Percentiles rank a stretch among this genome's conserved stretches.
phyloP scores from a whole-genome alignment of 1,140 invertebrate species.

The Hyles euphorbiae region DNA sequence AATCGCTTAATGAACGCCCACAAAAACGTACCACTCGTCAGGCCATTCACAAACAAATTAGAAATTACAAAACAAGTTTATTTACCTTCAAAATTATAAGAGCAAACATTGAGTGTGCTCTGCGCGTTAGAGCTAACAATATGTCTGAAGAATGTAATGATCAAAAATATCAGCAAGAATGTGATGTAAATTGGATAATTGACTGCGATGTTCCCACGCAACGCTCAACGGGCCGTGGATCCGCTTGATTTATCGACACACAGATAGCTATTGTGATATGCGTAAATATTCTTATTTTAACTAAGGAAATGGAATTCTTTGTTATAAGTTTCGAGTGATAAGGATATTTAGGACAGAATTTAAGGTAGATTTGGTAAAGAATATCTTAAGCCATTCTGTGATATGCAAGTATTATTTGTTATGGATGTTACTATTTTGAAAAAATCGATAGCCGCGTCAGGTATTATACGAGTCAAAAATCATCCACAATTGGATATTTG shows the following conservation, averaged over 20 bases:
- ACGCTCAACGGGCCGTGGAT: slow-evolving; percentile 1
- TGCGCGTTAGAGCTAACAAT: slow-evolving; percentile 12
- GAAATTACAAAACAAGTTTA: too few relatives aligned
- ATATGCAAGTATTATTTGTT: too few relatives aligned
- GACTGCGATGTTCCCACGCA: slow-evolving; percentile 42
- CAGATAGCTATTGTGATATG: slow-evolving; percentile 1
- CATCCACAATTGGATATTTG: too few relatives aligned
- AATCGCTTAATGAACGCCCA: not conserved
- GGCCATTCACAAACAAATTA: too few relatives aligned
- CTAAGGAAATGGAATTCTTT: too few relatives aligned
- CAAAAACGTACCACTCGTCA: not conserved
- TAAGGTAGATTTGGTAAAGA: too few relatives aligned
- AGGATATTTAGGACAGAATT: too few relatives aligned
- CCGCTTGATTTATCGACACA: slow-evolving; percentile 6
- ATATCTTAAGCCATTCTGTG: too few relatives aligned
- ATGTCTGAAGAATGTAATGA: slow-evolving; percentile 32
- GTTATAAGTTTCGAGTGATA: too few relatives aligned
- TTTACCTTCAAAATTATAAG: not conserved
- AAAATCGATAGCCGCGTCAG: too few relatives aligned
- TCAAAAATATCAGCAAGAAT: slow-evolving; percentile 24
- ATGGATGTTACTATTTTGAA: too few relatives aligned
- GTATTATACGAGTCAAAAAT: too few relatives aligned
- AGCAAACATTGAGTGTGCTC: not conserved
- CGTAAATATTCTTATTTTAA: not conserved
- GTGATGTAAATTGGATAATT: slow-evolving; percentile 53